Evolutionary conservation across 2,888 invertebrate species (phyloP).

Genomic region (Nasonovia ribisnigri): DNA sequence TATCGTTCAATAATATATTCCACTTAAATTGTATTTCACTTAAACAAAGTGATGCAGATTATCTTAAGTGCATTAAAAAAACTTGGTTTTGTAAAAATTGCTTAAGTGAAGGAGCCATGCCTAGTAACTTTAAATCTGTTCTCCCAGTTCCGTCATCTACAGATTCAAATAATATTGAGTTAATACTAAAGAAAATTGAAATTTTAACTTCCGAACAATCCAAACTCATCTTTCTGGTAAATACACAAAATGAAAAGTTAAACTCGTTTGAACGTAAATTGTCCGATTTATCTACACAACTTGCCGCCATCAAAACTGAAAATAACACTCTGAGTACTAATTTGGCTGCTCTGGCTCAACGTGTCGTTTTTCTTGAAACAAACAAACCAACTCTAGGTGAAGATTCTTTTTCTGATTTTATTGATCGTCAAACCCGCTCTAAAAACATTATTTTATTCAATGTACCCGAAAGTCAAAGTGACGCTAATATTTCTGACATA

Average conservation of each 20-base stretch:
- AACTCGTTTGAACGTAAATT: neutral
- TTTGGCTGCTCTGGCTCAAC: neutral
- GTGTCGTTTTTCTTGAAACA: neutral
- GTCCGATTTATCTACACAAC: neutral
- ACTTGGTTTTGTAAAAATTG: no score
- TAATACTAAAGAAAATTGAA: no score
- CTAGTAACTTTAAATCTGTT: no score
- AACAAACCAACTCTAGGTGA: neutral
- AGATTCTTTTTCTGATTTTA: slow-evolving; percentile 18
- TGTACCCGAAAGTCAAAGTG: neutral
- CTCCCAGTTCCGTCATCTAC: no score
- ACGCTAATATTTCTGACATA: neutral
- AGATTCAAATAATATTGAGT: no score
- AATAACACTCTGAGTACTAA: neutral
- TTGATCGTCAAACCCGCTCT: neutral
- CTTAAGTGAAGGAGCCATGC: no score
- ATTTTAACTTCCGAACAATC: neutral
- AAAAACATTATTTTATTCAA: slow-evolving; percentile 28
- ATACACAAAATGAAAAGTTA: neutral
- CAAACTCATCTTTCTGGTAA: neutral
- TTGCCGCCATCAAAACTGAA: neutral
- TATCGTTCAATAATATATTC: no score
- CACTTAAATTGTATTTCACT: no score
- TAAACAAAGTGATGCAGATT: no score
- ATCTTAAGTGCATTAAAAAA: no score